Percentiles rank a stretch among this genome's conserved stretches.
phyloP scores from a whole-genome alignment of 2,888 invertebrate species.

The Cataglyphis cursor region DNA sequence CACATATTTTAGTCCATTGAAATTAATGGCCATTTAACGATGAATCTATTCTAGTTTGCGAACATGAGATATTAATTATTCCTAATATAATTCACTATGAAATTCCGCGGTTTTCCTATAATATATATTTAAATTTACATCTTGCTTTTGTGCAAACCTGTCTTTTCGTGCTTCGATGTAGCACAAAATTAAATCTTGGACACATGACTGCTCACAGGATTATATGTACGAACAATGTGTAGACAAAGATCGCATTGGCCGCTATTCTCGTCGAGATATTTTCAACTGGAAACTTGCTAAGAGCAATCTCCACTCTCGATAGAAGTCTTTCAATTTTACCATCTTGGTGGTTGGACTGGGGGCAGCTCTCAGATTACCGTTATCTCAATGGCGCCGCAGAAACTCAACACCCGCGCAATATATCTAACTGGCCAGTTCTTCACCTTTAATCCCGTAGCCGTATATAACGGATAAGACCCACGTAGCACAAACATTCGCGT shows the following conservation, averaged over 20 bases:
- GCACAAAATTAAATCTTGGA: constrained; percentile 29
- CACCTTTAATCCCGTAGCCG: constrained; percentile 74
- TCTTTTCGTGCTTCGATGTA: not conserved
- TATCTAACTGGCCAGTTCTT: constrained; percentile 73
- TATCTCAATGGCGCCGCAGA: constrained; percentile 72
- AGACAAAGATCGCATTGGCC: constrained; percentile 9
- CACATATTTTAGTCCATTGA: not conserved
- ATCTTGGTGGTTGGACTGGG: constrained; percentile 45
- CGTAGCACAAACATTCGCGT: not conserved
- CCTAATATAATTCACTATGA: not conserved
- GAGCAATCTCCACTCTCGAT: constrained; percentile 45
- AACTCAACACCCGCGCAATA: constrained; percentile 76
- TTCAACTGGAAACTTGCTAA: constrained; percentile 25
- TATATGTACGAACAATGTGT: not conserved
- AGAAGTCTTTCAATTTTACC: constrained; percentile 68
- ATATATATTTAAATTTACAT: constrained; percentile 1
- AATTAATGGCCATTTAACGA: not conserved
- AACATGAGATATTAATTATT: constrained; percentile 16
- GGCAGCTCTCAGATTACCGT: constrained; percentile 75
- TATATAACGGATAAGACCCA: constrained; percentile 73
- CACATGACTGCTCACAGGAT: not conserved
- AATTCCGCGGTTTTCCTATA: not conserved
- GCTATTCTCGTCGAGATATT: constrained; percentile 30
- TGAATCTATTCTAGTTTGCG: not conserved
- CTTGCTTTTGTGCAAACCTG: not conserved